Base-by-base conservation (phyloP, 1,140 invertebrate species). In the Acromyrmex echinatior region DNA sequence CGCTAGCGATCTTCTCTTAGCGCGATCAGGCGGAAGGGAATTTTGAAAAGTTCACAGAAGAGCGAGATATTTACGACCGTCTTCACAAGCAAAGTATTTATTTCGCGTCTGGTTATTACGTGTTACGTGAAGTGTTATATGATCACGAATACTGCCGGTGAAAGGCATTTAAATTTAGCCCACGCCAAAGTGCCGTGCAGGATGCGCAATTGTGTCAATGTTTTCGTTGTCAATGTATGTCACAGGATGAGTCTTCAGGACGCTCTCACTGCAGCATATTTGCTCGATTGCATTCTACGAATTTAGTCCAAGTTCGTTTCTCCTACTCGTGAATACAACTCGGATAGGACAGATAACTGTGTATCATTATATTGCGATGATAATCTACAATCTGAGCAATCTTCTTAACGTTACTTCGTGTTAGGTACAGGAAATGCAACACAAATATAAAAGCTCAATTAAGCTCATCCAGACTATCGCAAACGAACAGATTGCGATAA, bases 111-210 rank as follows among this genome's bases (percentile, higher is more conserved):
- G 28, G 86, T 84, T 84, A 53, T 86, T 60, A 73, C 56, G 39
- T n/a, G 63, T 79, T 86, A 66, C 65, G 60, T 51, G 49, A 51
- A 35, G 51, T 53, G 65, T 89, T 89, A 88, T 58, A 68, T 88
- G 71, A 87, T 45, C 28, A 21, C 14, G 28, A 12, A 25, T 56
- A 60, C 18, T 21, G 53, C 21, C 2, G 68, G 88, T 89, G 88
- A 89, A 89, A 88, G 87, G 87, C 21, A 88, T 89, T 89, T 71
- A 66, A 58, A 79, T 79, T 88, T 53, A 21, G 65, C 71, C 74
- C 35, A 78, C 35, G 71, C 45, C 56, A 45, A 28, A 28, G 10
- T 16, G 6, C 31, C 39, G 65, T 39, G 12, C 49, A 35, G 49
- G n/a, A 73, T 21, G 14, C 18, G 28, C 63, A 87, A 87, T 81